A percentile compares a stretch with the other conserved stretches of the same genome.
Evolutionary conservation across 1,140 invertebrate species (phyloP).

Genomic region (Mercenaria mercenaria): DNA sequence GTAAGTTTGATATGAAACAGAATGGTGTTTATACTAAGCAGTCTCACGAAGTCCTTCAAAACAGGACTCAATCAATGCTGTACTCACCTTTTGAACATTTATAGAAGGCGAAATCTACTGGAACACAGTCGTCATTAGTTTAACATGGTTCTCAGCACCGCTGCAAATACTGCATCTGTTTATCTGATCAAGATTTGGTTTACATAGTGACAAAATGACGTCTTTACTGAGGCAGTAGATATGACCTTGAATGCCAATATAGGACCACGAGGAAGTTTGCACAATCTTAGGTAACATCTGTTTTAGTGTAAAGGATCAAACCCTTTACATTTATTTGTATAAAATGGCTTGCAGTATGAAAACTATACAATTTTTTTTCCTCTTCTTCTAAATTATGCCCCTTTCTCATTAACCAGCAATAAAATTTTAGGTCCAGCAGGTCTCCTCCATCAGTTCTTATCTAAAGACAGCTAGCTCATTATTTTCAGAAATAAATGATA

Average conservation of each 20-base stretch:
- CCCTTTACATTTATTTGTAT: conserved; percentile 96
- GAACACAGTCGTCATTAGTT: conserved; percentile 97
- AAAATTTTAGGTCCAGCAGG: no score
- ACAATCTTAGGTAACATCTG: conserved; percentile 93
- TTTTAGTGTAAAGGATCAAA: conserved; percentile 94
- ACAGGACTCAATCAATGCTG: no score
- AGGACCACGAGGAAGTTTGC: conserved; percentile 91
- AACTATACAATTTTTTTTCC: no score
- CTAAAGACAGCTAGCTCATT: no score
- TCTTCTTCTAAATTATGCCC: no score
- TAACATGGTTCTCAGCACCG: conserved; percentile 91
- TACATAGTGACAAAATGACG: conserved; percentile 93
- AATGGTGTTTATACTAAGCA: no score
- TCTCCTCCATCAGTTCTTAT: no score
- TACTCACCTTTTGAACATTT: conserved; percentile 93
- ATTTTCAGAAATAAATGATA: no score
- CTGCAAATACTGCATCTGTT: conserved; percentile 97
- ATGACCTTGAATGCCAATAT: conserved; percentile 93
- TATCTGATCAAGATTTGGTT: conserved; percentile 90
- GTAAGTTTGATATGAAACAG: no score
- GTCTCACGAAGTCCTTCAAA: no score
- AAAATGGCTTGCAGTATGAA: no score
- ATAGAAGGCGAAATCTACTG: conserved; percentile 99
- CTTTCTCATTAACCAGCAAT: no score
- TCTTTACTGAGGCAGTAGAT: conserved; percentile 94